Conservation (phyloP, 2,113 vertebrate species). For the Daubentonia madagascariensis region DNA sequence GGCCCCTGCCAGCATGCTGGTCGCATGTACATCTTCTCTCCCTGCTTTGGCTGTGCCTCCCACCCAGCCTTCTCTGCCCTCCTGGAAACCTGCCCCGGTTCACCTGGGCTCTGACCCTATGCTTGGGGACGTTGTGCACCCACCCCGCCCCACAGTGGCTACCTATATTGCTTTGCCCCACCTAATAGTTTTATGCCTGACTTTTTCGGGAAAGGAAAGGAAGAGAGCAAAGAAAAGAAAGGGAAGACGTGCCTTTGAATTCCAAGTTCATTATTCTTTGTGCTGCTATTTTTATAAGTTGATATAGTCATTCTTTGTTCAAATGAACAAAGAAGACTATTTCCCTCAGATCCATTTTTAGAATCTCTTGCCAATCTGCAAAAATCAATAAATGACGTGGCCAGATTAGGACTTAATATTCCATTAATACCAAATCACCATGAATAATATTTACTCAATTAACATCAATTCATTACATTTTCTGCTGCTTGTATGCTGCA, state of each 20-base stretch:
- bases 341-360: background rate
- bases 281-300: background rate
- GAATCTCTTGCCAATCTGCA: background rate
- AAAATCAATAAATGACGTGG: background rate
- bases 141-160: fast-evolving
- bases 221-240: background rate
- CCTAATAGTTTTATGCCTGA: background rate
- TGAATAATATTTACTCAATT: background rate
- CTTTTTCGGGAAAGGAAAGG: background rate
- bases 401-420: background rate
- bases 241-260: background rate
- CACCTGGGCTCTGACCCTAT: background rate
- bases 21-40: fast-evolving
- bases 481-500: background rate
- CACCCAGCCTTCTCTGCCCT: too few species aligned
- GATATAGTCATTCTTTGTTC: background rate
- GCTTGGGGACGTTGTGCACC: background rate
- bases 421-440: background rate
- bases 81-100: background rate
- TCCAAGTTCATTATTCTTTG: background rate
- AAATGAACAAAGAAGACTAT: background rate
- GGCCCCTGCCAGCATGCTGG: background rate
- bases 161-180: background rate
- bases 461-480: background rate
- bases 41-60: background rate